Conservation (phyloP, 2,888 invertebrate species). For the Torymus texanus region DNA sequence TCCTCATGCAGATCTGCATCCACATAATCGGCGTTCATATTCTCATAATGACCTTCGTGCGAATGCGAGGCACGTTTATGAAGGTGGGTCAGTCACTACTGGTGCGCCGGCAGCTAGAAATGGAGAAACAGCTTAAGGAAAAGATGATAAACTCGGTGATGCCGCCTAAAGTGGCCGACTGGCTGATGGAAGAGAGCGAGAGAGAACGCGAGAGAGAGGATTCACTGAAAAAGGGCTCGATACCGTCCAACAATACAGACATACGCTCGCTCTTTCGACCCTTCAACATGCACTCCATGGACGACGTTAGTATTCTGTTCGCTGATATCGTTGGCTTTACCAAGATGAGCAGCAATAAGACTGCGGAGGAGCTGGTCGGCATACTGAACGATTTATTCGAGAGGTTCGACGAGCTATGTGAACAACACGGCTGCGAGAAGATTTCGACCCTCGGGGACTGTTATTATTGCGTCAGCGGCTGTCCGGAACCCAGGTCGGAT, state of each 20-base stretch:
- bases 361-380: conserved; percentile 95
- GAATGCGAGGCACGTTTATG: conserved; percentile 97
- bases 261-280: conserved; percentile 92
- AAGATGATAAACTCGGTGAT: conserved; percentile 98
- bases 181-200: conserved; percentile 87
- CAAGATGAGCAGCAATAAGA: conserved; percentile 97
- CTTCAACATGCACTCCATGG: conserved; percentile 98
- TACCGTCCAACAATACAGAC: conserved; percentile 77
- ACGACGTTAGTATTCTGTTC: conserved; percentile 96
- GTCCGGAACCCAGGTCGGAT: conserved; percentile 92
- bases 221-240: conserved; percentile 73
- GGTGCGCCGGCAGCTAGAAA: conserved; percentile 91
- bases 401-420: conserved; percentile 93
- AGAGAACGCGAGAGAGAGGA: conserved; percentile 79
- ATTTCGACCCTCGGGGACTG: conserved; percentile 96
- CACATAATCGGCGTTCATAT: conserved; percentile 96
- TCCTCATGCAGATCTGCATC: conserved; percentile 90
- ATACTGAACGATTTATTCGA: conserved; percentile 97
- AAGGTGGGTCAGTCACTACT: conserved; percentile 94
- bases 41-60: conserved; percentile 92
- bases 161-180: conserved; percentile 94
- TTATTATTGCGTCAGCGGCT: conserved; percentile 96
- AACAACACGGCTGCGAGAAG: conserved; percentile 93
- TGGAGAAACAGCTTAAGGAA: conserved; percentile 95
- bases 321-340: conserved; percentile 99